Percentiles rank a stretch among this genome's conserved stretches.
Evolutionary conservation across 2,113 vertebrate species (phyloP).

Genomic region (Chelonoidis abingdonii): DNA sequence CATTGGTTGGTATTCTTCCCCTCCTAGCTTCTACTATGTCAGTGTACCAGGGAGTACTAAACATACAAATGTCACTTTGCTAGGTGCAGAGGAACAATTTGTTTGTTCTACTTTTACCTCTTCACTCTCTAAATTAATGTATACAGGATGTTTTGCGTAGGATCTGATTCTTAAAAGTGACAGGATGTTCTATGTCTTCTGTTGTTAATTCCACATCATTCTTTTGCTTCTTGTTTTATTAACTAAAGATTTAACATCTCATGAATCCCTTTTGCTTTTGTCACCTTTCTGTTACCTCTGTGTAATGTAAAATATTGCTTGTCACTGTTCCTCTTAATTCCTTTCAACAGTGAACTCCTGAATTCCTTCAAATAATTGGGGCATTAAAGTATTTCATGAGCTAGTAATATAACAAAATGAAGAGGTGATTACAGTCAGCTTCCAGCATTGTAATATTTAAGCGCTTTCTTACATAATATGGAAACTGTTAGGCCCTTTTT

Average conservation of each 20-base stretch:
- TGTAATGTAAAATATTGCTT: neutral
- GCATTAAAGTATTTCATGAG: neutral
- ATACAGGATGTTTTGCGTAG: neutral
- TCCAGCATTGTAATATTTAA: neutral
- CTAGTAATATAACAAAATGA: neutral
- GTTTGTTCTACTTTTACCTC: neutral
- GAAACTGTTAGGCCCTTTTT: neutral
- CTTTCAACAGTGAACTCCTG: neutral
- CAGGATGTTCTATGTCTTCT: neutral
- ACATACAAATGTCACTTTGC: neutral
- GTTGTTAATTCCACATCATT: neutral
- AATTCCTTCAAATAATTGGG: neutral
- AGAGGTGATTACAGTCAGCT: neutral
- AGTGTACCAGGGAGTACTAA: neutral
- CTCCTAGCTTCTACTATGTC: neutral
- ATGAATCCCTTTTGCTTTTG: neutral
- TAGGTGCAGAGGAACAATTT: neutral
- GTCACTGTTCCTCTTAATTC: neutral
- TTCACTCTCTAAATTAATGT: too few relatives aligned
- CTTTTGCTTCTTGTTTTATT: neutral
- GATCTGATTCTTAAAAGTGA: neutral
- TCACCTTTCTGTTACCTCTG: neutral
- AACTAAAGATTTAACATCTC: neutral
- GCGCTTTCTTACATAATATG: fast-evolving
- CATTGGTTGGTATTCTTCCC: neutral